Evolutionary conservation across 2,797 vertebrate species (phyloP).

Genomic region (Hippopotamyrus pictus): DNA sequence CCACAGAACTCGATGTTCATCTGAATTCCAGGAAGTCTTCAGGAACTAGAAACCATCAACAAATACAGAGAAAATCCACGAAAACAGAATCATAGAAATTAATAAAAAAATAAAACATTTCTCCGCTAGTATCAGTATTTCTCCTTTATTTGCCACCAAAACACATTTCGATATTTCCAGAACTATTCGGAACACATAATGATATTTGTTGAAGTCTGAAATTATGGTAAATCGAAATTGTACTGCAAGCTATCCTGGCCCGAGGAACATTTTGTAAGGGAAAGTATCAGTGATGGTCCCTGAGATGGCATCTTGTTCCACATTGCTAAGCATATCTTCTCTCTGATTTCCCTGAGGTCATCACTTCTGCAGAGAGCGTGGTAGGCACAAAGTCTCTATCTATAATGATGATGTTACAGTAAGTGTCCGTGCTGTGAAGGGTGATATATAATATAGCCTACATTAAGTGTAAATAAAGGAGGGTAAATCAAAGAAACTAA

Average conservation of each 20-base stretch:
- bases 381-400: neutral
- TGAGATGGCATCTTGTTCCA: neutral
- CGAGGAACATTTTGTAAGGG: neutral
- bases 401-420: neutral
- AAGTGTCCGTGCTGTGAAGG: neutral
- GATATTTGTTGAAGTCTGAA: neutral
- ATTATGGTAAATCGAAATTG: neutral
- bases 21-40: slow-evolving; percentile 24
- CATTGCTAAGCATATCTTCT: slow-evolving; percentile 6
- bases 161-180: neutral
- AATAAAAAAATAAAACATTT: slow-evolving; percentile 25
- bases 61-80: slow-evolving; percentile 16
- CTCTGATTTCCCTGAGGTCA: neutral
- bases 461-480: neutral
- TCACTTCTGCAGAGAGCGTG: neutral
- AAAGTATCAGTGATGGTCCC: neutral
- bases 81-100: slow-evolving; percentile 27
- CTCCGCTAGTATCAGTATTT: neutral
- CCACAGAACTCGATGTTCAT: slow-evolving; percentile 25
- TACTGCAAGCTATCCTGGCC: neutral
- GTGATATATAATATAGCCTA: neutral
- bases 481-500: neutral
- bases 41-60: slow-evolving; percentile 27
- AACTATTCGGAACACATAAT: neutral
- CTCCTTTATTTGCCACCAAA: neutral